Evolutionary conservation across 2,113 vertebrate species (phyloP).

Genomic region (Agapornis roseicollis): DNA sequence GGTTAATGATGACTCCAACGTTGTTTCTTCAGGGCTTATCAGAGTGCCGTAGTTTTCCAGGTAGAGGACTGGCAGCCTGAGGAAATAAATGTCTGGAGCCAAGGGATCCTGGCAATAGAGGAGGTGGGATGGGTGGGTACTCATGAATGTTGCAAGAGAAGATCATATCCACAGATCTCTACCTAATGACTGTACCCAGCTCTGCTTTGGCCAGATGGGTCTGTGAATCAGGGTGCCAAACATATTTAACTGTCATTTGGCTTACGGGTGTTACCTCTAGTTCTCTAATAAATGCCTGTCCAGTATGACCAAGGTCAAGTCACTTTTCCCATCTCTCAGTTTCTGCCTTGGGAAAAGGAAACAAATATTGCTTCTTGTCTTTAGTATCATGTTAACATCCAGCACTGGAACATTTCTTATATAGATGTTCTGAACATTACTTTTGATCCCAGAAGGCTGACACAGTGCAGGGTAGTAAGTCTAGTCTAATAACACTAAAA

Average conservation of each 20-base stretch:
- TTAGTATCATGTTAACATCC: not conserved
- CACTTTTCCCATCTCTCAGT: not conserved
- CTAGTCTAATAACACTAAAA: not conserved
- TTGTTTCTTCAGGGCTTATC: not conserved
- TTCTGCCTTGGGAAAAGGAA: not conserved
- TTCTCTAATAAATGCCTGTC: not conserved
- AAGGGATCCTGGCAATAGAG: not conserved
- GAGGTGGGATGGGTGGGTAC: not conserved
- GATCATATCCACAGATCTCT: not conserved
- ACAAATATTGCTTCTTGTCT: not conserved
- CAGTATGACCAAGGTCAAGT: not conserved
- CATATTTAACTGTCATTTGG: not conserved
- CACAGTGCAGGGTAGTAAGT: not conserved
- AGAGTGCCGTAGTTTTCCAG: not conserved
- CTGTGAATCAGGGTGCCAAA: not conserved
- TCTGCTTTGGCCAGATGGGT: not conserved
- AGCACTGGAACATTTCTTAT: not conserved
- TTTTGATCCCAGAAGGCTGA: not conserved
- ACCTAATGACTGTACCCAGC: not conserved
- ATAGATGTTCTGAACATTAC: not conserved
- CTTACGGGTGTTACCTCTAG: not conserved
- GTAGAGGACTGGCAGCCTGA: not conserved
- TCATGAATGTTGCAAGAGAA: not conserved
- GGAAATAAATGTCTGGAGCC: not conserved
- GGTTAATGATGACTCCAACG: not conserved